These are phyloP conservation scores for Shinisaurus crocodilurus DNA, from an alignment of 2,113 vertebrate species.

Conservation along the genomic window DNA sequence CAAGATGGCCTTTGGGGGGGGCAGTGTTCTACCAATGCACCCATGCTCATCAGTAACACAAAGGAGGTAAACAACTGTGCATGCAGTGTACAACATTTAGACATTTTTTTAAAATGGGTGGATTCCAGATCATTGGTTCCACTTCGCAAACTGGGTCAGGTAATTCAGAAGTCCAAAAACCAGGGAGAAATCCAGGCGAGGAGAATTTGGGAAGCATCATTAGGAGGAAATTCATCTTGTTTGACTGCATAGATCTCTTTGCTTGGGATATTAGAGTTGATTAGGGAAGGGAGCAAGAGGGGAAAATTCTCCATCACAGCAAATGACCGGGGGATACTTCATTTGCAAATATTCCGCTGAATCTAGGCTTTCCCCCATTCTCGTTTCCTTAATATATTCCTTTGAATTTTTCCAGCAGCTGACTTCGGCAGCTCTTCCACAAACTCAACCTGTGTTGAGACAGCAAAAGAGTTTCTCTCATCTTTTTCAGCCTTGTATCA, in stretches of 20 bases:
- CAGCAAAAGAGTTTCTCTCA: not conserved
- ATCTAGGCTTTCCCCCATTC: conserved; percentile 70
- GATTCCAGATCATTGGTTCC: too few relatives aligned
- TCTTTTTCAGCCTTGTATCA: not conserved
- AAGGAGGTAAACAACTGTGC: too few relatives aligned
- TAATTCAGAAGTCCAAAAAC: too few relatives aligned
- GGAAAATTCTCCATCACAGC: not conserved
- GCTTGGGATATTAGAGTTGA: not conserved
- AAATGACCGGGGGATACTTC: rapidly evolving
- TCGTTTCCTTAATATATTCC: conserved; percentile 72
- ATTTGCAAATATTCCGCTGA: not conserved
- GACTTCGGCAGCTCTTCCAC: conserved; percentile 82
- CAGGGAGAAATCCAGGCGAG: too few relatives aligned
- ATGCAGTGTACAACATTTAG: too few relatives aligned
- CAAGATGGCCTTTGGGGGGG: too few relatives aligned
- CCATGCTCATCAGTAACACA: too few relatives aligned
- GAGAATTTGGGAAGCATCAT: not conserved
- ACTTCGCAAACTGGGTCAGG: not conserved
- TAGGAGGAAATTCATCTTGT: not conserved
- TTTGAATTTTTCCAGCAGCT: conserved; percentile 78
- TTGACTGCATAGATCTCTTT: not conserved
- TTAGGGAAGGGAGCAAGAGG: not conserved
- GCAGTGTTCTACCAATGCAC: too few relatives aligned
- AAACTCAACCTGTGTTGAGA: conserved; percentile 78
- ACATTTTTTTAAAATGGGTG: not conserved